These are phyloP conservation scores for Galerucella pusilla DNA, from an alignment of 2,888 invertebrate genomes.

Conservation along the genomic window DNA sequence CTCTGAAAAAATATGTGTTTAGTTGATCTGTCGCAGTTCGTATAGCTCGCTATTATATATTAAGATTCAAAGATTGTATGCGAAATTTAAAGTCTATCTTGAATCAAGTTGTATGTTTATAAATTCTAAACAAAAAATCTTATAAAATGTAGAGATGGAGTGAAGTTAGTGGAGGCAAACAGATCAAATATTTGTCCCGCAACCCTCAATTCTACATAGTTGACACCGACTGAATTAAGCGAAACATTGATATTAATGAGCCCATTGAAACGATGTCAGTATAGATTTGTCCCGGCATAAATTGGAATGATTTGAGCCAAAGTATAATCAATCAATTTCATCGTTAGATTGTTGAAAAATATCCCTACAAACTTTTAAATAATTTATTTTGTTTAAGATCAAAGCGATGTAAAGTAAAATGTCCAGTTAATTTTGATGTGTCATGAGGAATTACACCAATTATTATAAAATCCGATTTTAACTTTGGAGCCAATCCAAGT, in stretches of 20 bases:
- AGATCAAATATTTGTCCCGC: no score
- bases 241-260: conserved; percentile 8
- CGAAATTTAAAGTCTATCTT: not conserved
- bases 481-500: conserved; percentile 37
- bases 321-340: conserved; percentile 10
- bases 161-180: no score
- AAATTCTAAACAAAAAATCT: no score
- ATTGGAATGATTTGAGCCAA: not conserved
- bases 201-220: no score
- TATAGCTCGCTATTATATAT: not conserved
- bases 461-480: conserved; percentile 47
- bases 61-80: conserved; percentile 3
- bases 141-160: no score
- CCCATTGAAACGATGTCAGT: conserved; percentile 1
- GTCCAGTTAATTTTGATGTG: conserved; percentile 48
- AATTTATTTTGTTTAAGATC: conserved; percentile 38
- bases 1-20: conserved; percentile 16
- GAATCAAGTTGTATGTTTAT: not conserved
- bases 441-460: conserved; percentile 53
- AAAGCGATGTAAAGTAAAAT: conserved; percentile 39
- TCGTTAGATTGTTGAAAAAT: conserved; percentile 15
- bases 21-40: conserved; percentile 7
- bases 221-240: not conserved
- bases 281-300: conserved; percentile 7
- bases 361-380: conserved; percentile 23